Evolutionary conservation across 2,888 invertebrate species (phyloP).

Genomic region (Ferdinandea cuprea): DNA sequence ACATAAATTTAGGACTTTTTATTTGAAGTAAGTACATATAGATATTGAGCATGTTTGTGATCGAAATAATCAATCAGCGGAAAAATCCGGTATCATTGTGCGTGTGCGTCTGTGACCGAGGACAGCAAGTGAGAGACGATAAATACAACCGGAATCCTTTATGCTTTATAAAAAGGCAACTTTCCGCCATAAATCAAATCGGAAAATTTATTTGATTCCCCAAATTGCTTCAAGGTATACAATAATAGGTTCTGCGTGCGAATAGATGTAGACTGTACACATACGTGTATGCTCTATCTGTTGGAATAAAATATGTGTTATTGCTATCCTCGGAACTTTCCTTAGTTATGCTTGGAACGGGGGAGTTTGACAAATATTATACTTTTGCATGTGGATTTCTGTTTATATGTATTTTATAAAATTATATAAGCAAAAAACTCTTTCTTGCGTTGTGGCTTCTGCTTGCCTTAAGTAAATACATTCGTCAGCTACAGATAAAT

Average conservation of each 20-base stretch:
- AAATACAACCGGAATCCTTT: constrained; percentile 36
- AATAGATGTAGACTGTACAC: too few species aligned
- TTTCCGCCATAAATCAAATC: constrained; percentile 64
- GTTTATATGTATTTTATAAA: constrained; percentile 3
- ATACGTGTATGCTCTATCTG: background rate
- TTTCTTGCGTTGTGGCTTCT: background rate
- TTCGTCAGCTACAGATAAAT: too few species aligned
- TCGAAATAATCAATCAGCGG: constrained; percentile 66
- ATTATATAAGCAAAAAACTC: background rate
- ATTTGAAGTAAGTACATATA: background rate
- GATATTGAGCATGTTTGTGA: constrained; percentile 11
- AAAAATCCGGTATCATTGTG: constrained; percentile 39
- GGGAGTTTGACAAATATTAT: constrained; percentile 12
- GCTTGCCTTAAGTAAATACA: too few species aligned
- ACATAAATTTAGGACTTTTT: background rate
- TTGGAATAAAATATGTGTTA: constrained; percentile 9
- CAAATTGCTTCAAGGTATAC: constrained; percentile 45
- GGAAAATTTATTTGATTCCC: constrained; percentile 62
- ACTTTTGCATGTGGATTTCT: background rate
- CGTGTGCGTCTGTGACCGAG: background rate
- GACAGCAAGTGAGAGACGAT: constrained; percentile 5
- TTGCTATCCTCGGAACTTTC: constrained; percentile 20
- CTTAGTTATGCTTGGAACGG: background rate
- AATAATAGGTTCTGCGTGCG: constrained; percentile 29
- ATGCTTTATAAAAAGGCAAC: constrained; percentile 36